Conservation (phyloP, 2,888 invertebrate species). For the Chaetoderma sp. region DNA sequence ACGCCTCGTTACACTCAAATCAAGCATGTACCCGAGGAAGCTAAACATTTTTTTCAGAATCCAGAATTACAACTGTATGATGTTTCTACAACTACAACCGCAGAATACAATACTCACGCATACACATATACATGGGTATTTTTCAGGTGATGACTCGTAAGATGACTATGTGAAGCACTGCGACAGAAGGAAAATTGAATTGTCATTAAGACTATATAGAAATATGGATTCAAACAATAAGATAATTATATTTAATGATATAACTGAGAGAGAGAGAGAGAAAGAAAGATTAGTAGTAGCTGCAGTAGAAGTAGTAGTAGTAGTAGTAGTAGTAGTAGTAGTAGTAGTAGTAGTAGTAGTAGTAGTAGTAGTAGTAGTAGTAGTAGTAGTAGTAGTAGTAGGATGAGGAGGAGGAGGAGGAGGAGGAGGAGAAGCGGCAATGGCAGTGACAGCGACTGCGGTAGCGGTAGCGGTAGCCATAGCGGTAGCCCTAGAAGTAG, state of each 20-base stretch:
- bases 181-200: too few species aligned
- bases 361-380: conserved; percentile 8
- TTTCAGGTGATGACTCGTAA: too few species aligned
- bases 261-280: not conserved
- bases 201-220: too few species aligned
- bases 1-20: too few species aligned
- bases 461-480: not conserved
- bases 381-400: conserved; percentile 6
- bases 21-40: too few species aligned
- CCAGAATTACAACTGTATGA: too few species aligned
- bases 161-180: too few species aligned
- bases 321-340: conserved; percentile 11
- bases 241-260: not conserved
- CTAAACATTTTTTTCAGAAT: too few species aligned
- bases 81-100: too few species aligned
- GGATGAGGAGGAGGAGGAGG: not conserved
- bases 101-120: too few species aligned
- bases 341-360: conserved; percentile 12
- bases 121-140: too few species aligned
- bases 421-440: not conserved
- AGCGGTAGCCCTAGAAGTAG: not conserved
- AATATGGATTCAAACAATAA: too few species aligned
- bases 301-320: not conserved
- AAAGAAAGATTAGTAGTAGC: not conserved
- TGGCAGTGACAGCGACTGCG: not conserved